These are phyloP conservation scores for Globodera rostochiensis DNA, from an alignment of 1,140 invertebrate species.

Conservation along the genomic window DNA sequence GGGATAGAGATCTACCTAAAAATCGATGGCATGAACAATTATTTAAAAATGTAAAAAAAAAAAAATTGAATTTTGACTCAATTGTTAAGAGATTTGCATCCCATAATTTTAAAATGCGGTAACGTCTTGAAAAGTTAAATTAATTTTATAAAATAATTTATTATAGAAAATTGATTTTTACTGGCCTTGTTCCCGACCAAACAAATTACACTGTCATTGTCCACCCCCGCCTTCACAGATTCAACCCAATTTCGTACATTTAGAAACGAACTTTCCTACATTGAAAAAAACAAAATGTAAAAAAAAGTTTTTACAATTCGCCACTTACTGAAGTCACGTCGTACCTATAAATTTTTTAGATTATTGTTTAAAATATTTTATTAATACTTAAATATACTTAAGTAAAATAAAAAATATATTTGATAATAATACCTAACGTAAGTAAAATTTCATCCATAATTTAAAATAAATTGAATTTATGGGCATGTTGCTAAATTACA, in stretches of 20 bases:
- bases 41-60: no score
- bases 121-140: no score
- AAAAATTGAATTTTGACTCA: no score
- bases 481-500: no score
- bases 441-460: no score
- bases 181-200: conserved; percentile 68
- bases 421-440: no score
- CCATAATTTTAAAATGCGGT: no score
- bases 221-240: conserved; percentile 70
- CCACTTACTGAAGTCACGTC: conserved; percentile 70
- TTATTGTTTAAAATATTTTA: background rate
- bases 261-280: conserved; percentile 71
- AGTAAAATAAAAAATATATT: no score
- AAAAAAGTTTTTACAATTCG: background rate
- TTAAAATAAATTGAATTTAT: no score
- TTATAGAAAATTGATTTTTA: background rate
- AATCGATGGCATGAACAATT: background rate
- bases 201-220: conserved; percentile 67
- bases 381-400: no score
- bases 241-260: conserved; percentile 74
- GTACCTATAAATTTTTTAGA: conserved; percentile 65
- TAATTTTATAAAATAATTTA: no score
- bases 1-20: conserved; percentile 66
- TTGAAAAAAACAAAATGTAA: background rate
- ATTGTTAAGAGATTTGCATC: no score